These are phyloP conservation scores for Steinernema feltiae DNA, from an alignment of 1,140 invertebrate genomes.

Conservation along the genomic window DNA sequence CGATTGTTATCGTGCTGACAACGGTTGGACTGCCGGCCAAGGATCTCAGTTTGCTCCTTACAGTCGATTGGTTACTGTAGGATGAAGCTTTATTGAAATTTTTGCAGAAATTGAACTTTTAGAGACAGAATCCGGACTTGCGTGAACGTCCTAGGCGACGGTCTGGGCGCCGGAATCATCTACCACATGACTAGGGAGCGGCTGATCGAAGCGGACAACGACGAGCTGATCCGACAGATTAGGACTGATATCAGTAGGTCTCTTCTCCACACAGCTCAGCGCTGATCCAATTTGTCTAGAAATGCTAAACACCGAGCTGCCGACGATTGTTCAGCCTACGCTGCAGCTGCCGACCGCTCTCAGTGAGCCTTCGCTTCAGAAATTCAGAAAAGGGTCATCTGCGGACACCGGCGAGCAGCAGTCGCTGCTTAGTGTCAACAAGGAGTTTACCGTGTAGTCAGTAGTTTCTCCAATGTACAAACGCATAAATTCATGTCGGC, in stretches of 20 bases:
- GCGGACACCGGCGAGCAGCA: not conserved
- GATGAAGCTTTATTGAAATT: slow-evolving; percentile 51
- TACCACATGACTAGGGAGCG: slow-evolving; percentile 78
- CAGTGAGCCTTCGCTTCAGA: not conserved
- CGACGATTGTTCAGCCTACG: not conserved
- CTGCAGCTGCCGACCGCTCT: not conserved
- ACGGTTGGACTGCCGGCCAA: slow-evolving; percentile 83
- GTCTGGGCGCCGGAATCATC: slow-evolving; percentile 84
- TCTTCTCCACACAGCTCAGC: not conserved
- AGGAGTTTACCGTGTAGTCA: slow-evolving; percentile 1
- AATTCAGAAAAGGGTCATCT: not conserved
- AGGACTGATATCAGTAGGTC: slow-evolving; percentile 27
- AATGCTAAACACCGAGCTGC: not conserved
- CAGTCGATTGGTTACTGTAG: slow-evolving; percentile 94
- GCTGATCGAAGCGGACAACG: slow-evolving; percentile 61
- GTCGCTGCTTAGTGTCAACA: not conserved
- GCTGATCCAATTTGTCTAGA: not conserved
- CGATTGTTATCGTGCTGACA: slow-evolving; percentile 92
- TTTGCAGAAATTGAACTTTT: slow-evolving; percentile 49
- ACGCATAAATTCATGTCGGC: too few species aligned
- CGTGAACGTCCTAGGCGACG: slow-evolving; percentile 91
- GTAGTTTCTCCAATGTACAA: too few species aligned
- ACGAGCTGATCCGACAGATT: slow-evolving; percentile 35
- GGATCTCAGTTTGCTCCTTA: slow-evolving; percentile 81
- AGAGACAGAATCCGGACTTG: slow-evolving; percentile 91